Evolutionary conservation across 2,113 vertebrate genomes (phyloP), one percentile per base, ranked within the genome.

Genomic region (Dolichallabes microphthalmus): DNA sequence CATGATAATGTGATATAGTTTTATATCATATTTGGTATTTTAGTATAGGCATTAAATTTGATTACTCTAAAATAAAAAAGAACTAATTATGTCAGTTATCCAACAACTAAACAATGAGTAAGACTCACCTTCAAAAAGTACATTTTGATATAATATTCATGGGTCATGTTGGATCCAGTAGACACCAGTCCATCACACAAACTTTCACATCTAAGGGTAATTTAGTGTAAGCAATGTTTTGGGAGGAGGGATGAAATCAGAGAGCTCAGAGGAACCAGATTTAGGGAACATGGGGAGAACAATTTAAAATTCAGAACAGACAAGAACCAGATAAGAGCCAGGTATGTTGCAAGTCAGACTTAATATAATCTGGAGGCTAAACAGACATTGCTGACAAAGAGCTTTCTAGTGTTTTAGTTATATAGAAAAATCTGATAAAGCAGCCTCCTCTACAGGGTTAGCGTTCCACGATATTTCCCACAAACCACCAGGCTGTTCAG

Each of bases 341-440:
- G 45, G 45, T 8, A 8, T 45, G 45, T 45, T 60, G 27, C 53
- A 52, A 50, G 39, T 77, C 83, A 35, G 45, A 77, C 74, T 27
- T 14, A 35, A 45, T 78, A 66, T 45, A 78, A 78, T 66, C 11
- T 84, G 45, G 83, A 66, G 60, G 68, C 55, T 60, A 30, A 32
- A 83, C 32, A 74, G n/a, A 68, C 6, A 45, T 45, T 35, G 17
- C 52, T 69, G 2, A 58, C 63, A 52, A 76, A 84, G n/a, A 52
- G 71, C 39, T 60, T 84, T 60, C n/a, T 13, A 61, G 45, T 45
- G 45, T 58, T 57, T 35, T 75, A 53, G 22, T n/a, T 11, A 22
- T 50, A 53, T 10, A n/a, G 25, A 32, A n/a, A 30, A 32, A 35
- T 76, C n/a, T 61, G 57, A 20, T n/a, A 1, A 68, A 32, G 27